A percentile compares a stretch with the other conserved stretches of the same genome.
Conservation (phyloP, 1,140 invertebrate species). For the Lordiphosa collinella region DNA sequence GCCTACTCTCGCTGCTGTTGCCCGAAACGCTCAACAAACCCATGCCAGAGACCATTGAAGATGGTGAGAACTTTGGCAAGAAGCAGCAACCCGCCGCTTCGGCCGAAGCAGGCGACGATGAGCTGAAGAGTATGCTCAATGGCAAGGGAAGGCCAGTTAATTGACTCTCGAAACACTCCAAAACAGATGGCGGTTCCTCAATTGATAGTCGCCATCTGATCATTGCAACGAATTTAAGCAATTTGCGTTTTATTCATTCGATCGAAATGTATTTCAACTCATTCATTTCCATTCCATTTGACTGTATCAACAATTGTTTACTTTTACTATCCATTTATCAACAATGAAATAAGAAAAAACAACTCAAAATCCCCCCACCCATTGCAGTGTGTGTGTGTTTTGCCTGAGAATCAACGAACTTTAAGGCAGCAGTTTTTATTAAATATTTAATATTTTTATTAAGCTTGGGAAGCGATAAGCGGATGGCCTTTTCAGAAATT, state of each 20-base stretch:
- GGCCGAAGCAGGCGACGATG: constrained; percentile 15
- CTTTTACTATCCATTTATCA: constrained; percentile 35
- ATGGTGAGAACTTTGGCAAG: constrained; percentile 86
- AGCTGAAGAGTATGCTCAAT: constrained; percentile 50
- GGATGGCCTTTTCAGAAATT: constrained; percentile 24
- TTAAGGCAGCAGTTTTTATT: constrained; percentile 7
- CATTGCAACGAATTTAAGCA: constrained; percentile 53
- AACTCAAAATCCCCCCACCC: no score
- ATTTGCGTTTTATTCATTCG: constrained; percentile 40
- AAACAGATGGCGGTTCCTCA: constrained; percentile 4
- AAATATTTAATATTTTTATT: constrained; percentile 4
- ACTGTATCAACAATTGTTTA: constrained; percentile 29
- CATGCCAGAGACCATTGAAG: constrained; percentile 87
- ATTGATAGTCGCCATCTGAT: constrained; percentile 11
- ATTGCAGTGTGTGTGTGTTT: neutral
- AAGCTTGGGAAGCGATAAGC: constrained; percentile 19
- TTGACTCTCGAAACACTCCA: neutral
- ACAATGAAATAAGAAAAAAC: constrained; percentile 11
- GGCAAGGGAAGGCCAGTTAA: constrained; percentile 17
- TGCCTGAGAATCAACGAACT: constrained; percentile 12
- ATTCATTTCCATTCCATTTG: constrained; percentile 22
- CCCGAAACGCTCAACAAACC: constrained; percentile 89
- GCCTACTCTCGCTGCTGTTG: constrained; percentile 84
- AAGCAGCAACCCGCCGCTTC: neutral
- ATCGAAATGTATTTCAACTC: constrained; percentile 26